These are phyloP conservation scores for Limanda limanda DNA, from an alignment of 2,113 vertebrate species.

Conservation along the genomic window DNA sequence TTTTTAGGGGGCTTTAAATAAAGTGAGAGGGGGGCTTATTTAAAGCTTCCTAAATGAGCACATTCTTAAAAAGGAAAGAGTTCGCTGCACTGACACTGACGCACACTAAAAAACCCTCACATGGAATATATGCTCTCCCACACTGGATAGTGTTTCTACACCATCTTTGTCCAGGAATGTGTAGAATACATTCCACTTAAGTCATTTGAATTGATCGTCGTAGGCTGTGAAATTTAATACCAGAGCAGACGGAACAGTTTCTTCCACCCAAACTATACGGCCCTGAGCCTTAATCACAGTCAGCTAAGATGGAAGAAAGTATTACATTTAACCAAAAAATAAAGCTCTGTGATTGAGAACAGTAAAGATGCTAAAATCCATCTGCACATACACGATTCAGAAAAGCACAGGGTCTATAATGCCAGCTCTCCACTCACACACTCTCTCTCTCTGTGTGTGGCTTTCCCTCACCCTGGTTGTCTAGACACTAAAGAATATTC, in stretches of 20 bases:
- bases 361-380: constrained; percentile 28
- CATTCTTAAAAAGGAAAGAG: constrained; percentile 37
- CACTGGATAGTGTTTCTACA: constrained; percentile 40
- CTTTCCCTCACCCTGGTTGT: constrained; percentile 47
- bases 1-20: constrained; percentile 46
- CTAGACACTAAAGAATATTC: constrained; percentile 63
- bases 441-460: constrained; percentile 34
- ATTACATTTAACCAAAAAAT: constrained; percentile 36
- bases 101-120: constrained; percentile 12
- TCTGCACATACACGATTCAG: constrained; percentile 33
- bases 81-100: constrained; percentile 6
- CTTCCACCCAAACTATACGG: constrained; percentile 26
- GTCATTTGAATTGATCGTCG: constrained; percentile 59
- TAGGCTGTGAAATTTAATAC: constrained; percentile 49
- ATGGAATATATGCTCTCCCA: constrained; percentile 2
- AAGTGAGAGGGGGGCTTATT: constrained; percentile 19
- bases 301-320: constrained; percentile 35
- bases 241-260: constrained; percentile 33
- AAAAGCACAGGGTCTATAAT: constrained; percentile 39
- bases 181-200: constrained; percentile 48
- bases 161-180: constrained; percentile 61
- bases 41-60: constrained; percentile 44
- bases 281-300: constrained; percentile 35
- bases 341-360: constrained; percentile 53
- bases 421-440: constrained; percentile 19